These are phyloP conservation scores for Teinopalpus imperialis DNA, from an alignment of 2,888 invertebrate genomes.

Conservation along the genomic window DNA sequence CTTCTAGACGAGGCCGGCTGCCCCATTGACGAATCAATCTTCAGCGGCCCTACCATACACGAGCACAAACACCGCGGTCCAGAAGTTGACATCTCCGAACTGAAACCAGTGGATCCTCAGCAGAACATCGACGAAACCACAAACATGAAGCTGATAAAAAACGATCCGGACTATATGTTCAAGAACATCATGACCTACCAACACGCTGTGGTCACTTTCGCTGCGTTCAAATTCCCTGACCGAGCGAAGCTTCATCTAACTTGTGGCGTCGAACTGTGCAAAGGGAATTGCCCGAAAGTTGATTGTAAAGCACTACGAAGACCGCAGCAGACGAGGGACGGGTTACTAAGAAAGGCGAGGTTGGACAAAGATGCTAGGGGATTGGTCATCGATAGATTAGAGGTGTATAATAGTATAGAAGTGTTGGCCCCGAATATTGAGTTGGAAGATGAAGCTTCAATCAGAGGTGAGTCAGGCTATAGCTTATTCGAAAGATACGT, in stretches of 20 bases:
- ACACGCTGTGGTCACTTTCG: conserved; percentile 84
- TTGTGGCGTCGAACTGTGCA: conserved; percentile 90
- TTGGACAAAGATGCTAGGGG: conserved; percentile 79
- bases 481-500: too few species aligned
- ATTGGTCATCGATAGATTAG: conserved; percentile 84
- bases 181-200: conserved; percentile 77
- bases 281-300: conserved; percentile 85
- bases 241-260: conserved; percentile 88
- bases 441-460: conserved; percentile 83
- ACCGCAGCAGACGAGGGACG: conserved; percentile 71
- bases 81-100: conserved; percentile 64
- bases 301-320: conserved; percentile 70
- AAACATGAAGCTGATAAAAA: conserved; percentile 51
- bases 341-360: conserved; percentile 67
- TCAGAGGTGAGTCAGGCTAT: conserved; percentile 68
- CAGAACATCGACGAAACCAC: conserved; percentile 55
- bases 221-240: conserved; percentile 92
- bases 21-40: conserved; percentile 85
- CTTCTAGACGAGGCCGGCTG: conserved; percentile 88
- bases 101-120: conserved; percentile 56
- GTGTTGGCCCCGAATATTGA: conserved; percentile 90
- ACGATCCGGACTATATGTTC: conserved; percentile 62
- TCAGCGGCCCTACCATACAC: conserved; percentile 77
- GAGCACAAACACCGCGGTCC: conserved; percentile 59
- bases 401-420: conserved; percentile 91